These are phyloP conservation scores for Chydorus sphaericus DNA, from an alignment of 2,888 invertebrate genomes.

Conservation along the genomic window DNA sequence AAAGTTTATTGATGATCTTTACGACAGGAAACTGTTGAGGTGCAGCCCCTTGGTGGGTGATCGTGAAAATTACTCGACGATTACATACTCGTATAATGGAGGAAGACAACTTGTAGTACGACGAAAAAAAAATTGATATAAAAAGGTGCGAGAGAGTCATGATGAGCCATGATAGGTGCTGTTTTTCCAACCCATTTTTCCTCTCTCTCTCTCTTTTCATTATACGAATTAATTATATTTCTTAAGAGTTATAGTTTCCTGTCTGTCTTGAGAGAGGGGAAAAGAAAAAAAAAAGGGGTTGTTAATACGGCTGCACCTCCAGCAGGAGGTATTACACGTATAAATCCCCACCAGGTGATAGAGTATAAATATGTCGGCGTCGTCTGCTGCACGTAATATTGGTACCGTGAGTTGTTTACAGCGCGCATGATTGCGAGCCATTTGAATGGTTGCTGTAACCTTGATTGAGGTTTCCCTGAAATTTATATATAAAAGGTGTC, in stretches of 20 bases:
- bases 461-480: not conserved
- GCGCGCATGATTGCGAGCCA: constrained; percentile 2
- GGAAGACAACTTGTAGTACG: no score
- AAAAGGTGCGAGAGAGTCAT: no score
- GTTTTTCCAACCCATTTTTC: not conserved
- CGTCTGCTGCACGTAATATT: no score
- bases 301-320: not conserved
- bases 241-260: constrained; percentile 3
- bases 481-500: no score
- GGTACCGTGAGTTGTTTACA: no score
- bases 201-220: not conserved
- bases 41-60: not conserved
- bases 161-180: no score
- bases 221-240: not conserved
- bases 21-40: not conserved
- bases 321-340: not conserved
- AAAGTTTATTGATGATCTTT: no score
- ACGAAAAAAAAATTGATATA: no score
- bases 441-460: not conserved
- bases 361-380: no score
- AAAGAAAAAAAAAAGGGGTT: not conserved
- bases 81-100: no score
- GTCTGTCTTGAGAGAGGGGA: not conserved
- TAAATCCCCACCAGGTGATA: no score
- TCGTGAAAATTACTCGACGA: constrained; percentile 5